These are phyloP conservation scores for Aix galericulata DNA, from an alignment of 2,113 vertebrate genomes.

Conservation along the genomic window DNA sequence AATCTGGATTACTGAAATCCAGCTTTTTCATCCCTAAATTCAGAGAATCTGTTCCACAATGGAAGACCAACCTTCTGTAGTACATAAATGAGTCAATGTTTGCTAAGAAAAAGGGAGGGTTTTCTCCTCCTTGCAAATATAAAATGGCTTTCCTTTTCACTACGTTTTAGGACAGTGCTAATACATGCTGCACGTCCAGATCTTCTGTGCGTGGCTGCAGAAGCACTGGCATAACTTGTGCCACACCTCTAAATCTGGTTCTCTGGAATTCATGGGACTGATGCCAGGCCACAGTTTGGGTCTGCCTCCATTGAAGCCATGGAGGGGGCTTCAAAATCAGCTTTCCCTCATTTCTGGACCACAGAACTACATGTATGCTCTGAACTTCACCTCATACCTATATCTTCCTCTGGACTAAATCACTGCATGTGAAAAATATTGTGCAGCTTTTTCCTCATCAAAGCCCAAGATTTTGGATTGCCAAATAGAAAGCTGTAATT, in stretches of 20 bases:
- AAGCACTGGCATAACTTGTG: background rate
- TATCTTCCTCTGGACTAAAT: background rate
- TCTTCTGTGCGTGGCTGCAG: background rate
- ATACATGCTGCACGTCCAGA: background rate
- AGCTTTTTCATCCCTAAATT: background rate
- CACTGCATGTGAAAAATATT: background rate
- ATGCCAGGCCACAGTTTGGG: background rate
- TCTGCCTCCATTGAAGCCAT: background rate
- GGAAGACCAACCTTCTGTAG: background rate
- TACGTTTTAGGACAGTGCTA: background rate
- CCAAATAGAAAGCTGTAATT: conserved; percentile 9
- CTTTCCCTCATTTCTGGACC: background rate
- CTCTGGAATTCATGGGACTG: background rate
- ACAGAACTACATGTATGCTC: fast-evolving
- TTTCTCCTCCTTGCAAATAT: background rate
- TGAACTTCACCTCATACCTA: background rate
- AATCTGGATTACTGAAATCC: background rate
- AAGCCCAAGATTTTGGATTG: conserved; percentile 4
- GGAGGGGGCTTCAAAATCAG: background rate
- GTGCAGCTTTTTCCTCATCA: background rate
- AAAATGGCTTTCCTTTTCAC: background rate
- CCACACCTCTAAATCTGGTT: background rate
- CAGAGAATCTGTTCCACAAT: background rate
- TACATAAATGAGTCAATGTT: background rate
- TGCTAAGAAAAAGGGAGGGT: background rate